Base-by-base conservation (phyloP, 2,797 vertebrate genomes). In the Danio aesculapii region DNA sequence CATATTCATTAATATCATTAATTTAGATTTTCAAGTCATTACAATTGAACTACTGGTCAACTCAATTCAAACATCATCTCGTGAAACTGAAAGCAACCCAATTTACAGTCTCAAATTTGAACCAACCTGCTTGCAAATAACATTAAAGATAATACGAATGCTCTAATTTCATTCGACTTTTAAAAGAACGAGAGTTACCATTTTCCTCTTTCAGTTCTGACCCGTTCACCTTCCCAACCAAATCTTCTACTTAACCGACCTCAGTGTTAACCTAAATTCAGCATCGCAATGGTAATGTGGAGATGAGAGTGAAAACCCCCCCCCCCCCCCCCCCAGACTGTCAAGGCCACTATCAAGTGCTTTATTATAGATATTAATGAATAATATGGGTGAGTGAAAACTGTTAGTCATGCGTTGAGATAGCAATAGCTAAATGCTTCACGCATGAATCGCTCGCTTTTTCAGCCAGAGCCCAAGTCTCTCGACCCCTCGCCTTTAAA, bases 381-480 rank as follows among this genome's bases (percentile, higher is more conserved):
- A 86, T 85, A 84, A 90, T 89, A 89, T 84, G 88, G 89, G 88
- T 85, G 87, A 86, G 84, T 75, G 83, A 87, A 86, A 88, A 89
- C 82, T 79, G 88, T 86, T 89, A 89, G 87, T 89, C 88, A 90
- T 89, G 88, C 88, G 87, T 88, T 89, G 87, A 88, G 88, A 89
- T 87, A 84, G 88, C 83, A 85, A 86, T 87, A 85, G 88, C 87
- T 87, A 88, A 90, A 88, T 73, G 87, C 84, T 88, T 90, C 89
- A 90, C 87, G 88, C 89, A 88, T 89, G 88, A 89, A 84, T 85
- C 64, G 81, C 10, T 86, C 72, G 84, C 67, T 82, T 86, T 85
- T 81, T 84, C 74, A 85, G 81, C 49, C 71, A 67, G 79, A 84
- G 16, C 83, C 79, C 77, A 50, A 46, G 69, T 67, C 83, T 67